Base-by-base conservation (phyloP, 2,888 invertebrate genomes). In the Stramonita haemastoma region DNA sequence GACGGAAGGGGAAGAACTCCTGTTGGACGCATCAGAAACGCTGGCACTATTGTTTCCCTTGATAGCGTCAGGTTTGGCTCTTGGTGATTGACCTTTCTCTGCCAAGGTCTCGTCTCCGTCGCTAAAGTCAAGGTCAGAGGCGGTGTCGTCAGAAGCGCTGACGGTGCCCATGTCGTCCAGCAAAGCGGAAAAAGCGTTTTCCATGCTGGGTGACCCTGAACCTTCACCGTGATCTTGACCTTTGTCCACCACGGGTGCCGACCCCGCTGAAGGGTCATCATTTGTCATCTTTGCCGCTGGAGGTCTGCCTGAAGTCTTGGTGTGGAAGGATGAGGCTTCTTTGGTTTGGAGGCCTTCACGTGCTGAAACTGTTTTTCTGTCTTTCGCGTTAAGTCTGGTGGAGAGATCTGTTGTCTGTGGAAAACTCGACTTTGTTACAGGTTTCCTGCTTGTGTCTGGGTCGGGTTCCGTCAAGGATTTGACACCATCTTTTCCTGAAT, bases 81-180 rank as follows among this genome's bases (percentile, higher is more conserved):
- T 46, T 13, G 22, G 8, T 22, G 36, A 46, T 13, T 34, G 26
- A 13, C 15, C 13, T n/a, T 73, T 56, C 5, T 57, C 81, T 19
- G 34, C 79, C n/a, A 19, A n/a, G 26, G 22, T n/a, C 29, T 79
- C 83, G 70, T 90, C 88, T 26, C 36, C 81, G 34, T 56, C 66
- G 36, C 90, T 91, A 86, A 91, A 60, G 56, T 91, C 91, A 26
- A 90, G 46, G 83, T 91, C 91, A 13, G 91, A 91, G 34, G 66
- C 46, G n/a, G 86, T 90, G 60, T 88, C 89, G n/a, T 91, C 90
- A 22, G 91, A 90, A 11, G 87, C 56, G 36, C 91, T 91, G 73
- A 89, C 19, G 77, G 56, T 84, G 29, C 91, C 91, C 46, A 91
- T 90, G 66, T 91, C 91, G 19, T 91, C 90, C 36, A 91, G 90